phyloP scores from a whole-genome alignment of 92 coral and sea anemone species.

The Phenganax subtilis region DNA sequence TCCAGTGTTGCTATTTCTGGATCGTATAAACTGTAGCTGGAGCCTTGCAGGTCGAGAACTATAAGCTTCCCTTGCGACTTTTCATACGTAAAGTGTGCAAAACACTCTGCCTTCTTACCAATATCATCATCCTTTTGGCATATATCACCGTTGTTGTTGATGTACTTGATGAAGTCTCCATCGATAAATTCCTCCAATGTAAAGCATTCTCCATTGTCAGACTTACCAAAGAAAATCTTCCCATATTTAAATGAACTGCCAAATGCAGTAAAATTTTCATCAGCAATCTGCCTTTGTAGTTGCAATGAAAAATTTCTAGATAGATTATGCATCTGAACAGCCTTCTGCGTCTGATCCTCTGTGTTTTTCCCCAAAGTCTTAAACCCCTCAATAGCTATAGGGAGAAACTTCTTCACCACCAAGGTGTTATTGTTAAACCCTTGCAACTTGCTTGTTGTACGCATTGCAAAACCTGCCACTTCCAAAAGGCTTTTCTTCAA shows the following conservation, averaged over 20 bases:
- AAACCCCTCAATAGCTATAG: not conserved
- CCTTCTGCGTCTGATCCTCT: constrained; percentile 24
- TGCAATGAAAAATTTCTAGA: constrained; percentile 32
- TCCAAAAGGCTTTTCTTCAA: constrained; percentile 41
- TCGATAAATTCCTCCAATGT: constrained; percentile 51
- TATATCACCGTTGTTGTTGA: constrained; percentile 51
- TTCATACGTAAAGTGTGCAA: constrained; percentile 47
- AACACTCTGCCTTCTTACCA: constrained; percentile 51
- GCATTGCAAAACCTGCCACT: constrained; percentile 61
- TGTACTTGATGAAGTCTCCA: constrained; percentile 50
- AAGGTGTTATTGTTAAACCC: constrained; percentile 54
- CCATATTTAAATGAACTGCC: constrained; percentile 44
- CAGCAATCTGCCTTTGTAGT: constrained; percentile 5
- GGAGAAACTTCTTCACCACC: constrained; percentile 42
- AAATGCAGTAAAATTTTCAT: constrained; percentile 33
- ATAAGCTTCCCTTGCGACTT: constrained; percentile 48
- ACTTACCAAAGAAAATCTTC: constrained; percentile 50
- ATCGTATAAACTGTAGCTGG: constrained; percentile 50
- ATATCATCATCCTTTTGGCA: constrained; percentile 47
- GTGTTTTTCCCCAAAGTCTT: constrained; percentile 2
- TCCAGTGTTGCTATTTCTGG: constrained; percentile 55
- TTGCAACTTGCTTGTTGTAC: not conserved
- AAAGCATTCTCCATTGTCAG: constrained; percentile 43
- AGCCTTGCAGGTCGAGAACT: constrained; percentile 48
- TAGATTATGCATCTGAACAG: constrained; percentile 34